Base-by-base conservation (phyloP, 2,797 vertebrate species). In the Heliangelus exortis region DNA sequence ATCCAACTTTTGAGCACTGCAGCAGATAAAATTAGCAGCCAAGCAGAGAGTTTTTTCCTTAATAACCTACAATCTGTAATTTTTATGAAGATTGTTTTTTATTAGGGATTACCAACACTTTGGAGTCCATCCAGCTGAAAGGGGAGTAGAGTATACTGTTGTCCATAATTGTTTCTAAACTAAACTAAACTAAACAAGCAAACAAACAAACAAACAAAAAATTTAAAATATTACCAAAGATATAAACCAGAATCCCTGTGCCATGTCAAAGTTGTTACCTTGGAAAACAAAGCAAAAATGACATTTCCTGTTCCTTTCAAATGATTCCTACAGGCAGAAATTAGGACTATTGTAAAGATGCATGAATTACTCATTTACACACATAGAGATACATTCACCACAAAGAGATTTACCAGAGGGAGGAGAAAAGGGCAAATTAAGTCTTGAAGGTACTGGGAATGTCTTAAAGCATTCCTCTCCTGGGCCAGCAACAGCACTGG, bases 201-300 rank as follows among this genome's bases (percentile, higher is more conserved):
- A 39, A 39, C 39, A 39, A 39, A 41, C 39, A 41, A 41, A 41
- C 39, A 39, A 39, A 39, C 4, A 41, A 14, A 41, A 6, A 11
- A 39, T 41, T 41, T 41, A 88, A 33, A 34, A 61, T 28, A 53
- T 73, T 63, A 93, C 47, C 50, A 67, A 51, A 91, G 45, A 58
- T 84, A 78, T 87, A 84, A 92, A 91, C 59, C 71, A 96, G 55
- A 83, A 92, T 34, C n/a, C 31, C 47, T 69, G 41, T 71, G 39
- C 36, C 54, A 33, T 31, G 7, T 26, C 50, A 58, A 78, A 18
- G 45, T 43, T 69, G 67, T 50, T 80, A 82, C 59, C 45, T 75
- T 68, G 47, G 77, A 73, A 80, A 62, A 66, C 14, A 72, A 36
- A 33, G 3, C 26, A 76, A 65, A 63, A 76, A 51, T 14, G 14